Evolutionary conservation across 2,797 vertebrate genomes (phyloP).

Genomic region (Astyanax mexicanus): DNA sequence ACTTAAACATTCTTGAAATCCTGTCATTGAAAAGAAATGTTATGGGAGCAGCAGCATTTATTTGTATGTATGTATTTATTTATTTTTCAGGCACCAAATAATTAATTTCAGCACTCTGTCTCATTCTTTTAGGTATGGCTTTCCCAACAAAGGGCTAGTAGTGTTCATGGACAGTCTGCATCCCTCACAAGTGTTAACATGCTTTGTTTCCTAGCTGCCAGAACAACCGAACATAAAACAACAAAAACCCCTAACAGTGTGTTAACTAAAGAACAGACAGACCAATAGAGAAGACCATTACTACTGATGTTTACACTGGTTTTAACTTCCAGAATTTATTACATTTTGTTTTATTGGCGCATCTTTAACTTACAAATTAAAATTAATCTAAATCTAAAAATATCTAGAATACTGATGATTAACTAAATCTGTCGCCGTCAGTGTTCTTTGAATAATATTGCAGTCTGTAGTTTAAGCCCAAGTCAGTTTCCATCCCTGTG

Average conservation of each 20-base stretch:
- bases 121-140: constrained; percentile 99
- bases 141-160: constrained; percentile 99
- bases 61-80: background rate
- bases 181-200: constrained; percentile 88
- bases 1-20: background rate
- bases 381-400: constrained; percentile 37
- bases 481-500: constrained; percentile 35
- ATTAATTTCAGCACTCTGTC: constrained; percentile 89
- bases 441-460: constrained; percentile 65
- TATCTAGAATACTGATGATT: constrained; percentile 76
- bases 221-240: constrained; percentile 48
- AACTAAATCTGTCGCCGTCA: constrained; percentile 84
- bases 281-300: constrained; percentile 75
- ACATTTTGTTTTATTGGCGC: constrained; percentile 42
- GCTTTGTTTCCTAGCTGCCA: constrained; percentile 86
- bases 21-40: background rate
- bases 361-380: constrained; percentile 42
- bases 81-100: constrained; percentile 20
- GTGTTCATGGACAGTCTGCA: constrained; percentile 88
- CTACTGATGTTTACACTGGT: constrained; percentile 74
- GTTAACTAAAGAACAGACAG: constrained; percentile 54
- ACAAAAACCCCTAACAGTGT: constrained; percentile 42
- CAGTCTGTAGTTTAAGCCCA: constrained; percentile 49
- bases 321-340: constrained; percentile 37
- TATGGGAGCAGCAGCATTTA: background rate